Conservation (phyloP, 2,888 invertebrate species). For the Calliphora vomitoria region DNA sequence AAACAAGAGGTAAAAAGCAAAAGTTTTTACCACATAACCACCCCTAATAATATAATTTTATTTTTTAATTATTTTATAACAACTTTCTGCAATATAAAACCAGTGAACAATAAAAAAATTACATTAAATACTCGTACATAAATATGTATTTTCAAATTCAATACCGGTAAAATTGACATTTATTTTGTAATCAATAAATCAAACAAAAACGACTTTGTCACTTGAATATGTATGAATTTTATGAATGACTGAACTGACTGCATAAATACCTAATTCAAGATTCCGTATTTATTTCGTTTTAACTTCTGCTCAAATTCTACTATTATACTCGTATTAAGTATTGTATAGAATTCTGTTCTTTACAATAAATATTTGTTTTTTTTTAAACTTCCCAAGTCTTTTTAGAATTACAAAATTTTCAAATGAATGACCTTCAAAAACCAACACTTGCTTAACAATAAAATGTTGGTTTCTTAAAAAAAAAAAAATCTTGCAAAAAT, state of each 20-base stretch:
- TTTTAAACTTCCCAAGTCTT: slow-evolving; percentile 44
- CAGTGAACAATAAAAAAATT: neutral
- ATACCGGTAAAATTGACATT: slow-evolving; percentile 46
- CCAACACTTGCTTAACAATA: slow-evolving; percentile 60
- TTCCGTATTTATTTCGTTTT: slow-evolving; percentile 5
- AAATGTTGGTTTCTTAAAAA: slow-evolving; percentile 8
- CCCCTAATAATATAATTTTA: no score
- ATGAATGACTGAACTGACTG: slow-evolving; percentile 33
- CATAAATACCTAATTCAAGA: slow-evolving; percentile 26
- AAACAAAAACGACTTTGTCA: slow-evolving; percentile 22
- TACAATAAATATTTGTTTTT: no score
- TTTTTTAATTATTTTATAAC: no score
- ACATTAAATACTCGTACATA: neutral
- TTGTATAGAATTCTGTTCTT: no score
- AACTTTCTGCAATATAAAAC: neutral
- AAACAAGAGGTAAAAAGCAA: no score
- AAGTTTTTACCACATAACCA: no score
- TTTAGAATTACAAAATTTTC: slow-evolving; percentile 63
- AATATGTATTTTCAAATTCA: slow-evolving; percentile 29
- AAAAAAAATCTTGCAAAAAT: slow-evolving; percentile 44
- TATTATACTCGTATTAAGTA: slow-evolving; percentile 27
- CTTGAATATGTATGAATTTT: slow-evolving; percentile 42
- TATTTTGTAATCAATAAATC: slow-evolving; percentile 51
- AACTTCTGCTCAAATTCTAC: neutral
- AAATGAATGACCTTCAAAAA: slow-evolving; percentile 67